Evolutionary conservation across 2,888 invertebrate species (phyloP), one percentile per base, ranked within the genome.

Genomic region (Cephus sareptanus): DNA sequence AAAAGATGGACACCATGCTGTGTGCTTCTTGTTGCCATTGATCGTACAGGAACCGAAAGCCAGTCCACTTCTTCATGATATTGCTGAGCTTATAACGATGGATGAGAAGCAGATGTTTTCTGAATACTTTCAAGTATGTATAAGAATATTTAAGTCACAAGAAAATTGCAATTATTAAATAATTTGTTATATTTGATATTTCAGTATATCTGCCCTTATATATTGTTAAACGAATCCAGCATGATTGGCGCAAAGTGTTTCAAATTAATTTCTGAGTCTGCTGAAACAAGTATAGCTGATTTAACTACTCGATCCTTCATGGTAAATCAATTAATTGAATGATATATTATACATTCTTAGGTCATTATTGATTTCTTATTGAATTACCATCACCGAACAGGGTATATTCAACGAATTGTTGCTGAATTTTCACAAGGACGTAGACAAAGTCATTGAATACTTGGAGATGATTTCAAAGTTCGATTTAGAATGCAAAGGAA

Each of bases 171-270:
- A 78, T 31, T 80, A 76, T 76, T 79, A 80, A 75, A 76, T 13
- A 81, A 81, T 81, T 76, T 75, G 73, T 75, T 76, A 56, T 69
- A 78, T 78, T 11, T 70, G 73, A 77, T 68, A 73, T 95, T 95
- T 86, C 93, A 95, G 75, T 94, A 95, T 75, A 94, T 96, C 75
- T 96, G 96, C 83, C 94, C 96, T 1, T 94, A 96, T 82, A 92
- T 95, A 3, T 95, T 95, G 87, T 92, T 96, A 77, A 94, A 94
- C 69, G 94, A 95, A 89, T 88, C 92, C 0, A 92, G 93, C 2
- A 93, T 93, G 34, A 92, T 94, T 15, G 93, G 94, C 13, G 93
- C 94, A 73, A 93, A 94, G 82, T 95, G 95, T 86, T 94, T 95
- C 82, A 92, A 92, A 75, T 92, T 95, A 77, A 93, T 96, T 71